Percentiles rank a stretch among this genome's conserved stretches.
These are phyloP conservation scores for Diarsia mendica DNA, from an alignment of 2,888 invertebrate genomes.

Conservation along the genomic window DNA sequence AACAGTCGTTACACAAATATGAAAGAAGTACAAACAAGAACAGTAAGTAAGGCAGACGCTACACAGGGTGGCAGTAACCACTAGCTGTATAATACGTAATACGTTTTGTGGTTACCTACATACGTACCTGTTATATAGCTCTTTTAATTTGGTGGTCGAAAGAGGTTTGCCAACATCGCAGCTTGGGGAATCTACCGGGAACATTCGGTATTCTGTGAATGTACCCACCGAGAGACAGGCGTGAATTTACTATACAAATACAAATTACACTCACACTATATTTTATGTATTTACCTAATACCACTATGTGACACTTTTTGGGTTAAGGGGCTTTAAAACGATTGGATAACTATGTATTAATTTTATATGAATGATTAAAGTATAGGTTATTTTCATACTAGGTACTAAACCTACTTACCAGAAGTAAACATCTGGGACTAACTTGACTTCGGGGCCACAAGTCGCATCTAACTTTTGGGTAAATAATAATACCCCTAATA, in stretches of 20 bases:
- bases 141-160: constrained; percentile 69
- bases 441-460: background rate
- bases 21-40: constrained; percentile 21
- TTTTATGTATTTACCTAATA: constrained; percentile 50
- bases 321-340: constrained; percentile 2
- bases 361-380: background rate
- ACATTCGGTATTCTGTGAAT: constrained; percentile 66
- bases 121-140: constrained; percentile 56
- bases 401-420: background rate
- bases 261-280: constrained; percentile 46
- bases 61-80: constrained; percentile 27
- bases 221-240: constrained; percentile 61
- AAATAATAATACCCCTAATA: background rate
- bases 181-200: constrained; percentile 65
- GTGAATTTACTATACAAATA: constrained; percentile 63
- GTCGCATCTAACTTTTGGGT: background rate
- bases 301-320: constrained; percentile 30
- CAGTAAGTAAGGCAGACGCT: constrained; percentile 4
- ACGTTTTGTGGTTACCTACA: constrained; percentile 55
- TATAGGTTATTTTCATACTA: background rate
- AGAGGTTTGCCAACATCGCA: constrained; percentile 66
- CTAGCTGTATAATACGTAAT: constrained; percentile 41
- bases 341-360: background rate
- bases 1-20: constrained; percentile 21
- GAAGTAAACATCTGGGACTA: background rate